These are phyloP conservation scores for Hylia prasina DNA, from an alignment of 2,113 vertebrate genomes.

Conservation along the genomic window DNA sequence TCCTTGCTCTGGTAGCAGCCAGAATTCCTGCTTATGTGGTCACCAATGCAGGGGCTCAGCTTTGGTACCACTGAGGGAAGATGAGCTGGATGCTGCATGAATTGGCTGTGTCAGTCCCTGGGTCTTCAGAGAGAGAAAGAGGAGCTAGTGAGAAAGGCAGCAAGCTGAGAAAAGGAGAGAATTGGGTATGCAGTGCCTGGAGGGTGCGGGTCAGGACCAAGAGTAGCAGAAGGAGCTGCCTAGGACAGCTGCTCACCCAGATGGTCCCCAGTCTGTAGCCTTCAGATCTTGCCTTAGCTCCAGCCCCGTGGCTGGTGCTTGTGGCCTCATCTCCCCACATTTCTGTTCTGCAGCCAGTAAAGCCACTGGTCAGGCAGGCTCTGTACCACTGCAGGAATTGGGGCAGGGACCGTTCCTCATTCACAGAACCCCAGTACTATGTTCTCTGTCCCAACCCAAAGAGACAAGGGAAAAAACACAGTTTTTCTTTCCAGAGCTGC, in stretches of 20 bases:
- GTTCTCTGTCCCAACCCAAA: not conserved
- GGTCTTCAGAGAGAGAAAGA: not conserved
- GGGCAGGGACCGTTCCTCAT: not conserved
- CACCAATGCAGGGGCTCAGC: not conserved
- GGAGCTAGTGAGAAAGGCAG: not conserved
- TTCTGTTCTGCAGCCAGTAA: not conserved
- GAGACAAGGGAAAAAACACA: not conserved
- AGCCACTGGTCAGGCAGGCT: not conserved
- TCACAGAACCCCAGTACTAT: not conserved
- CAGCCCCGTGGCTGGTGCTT: not conserved
- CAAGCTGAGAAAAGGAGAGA: not conserved
- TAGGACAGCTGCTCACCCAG: constrained; percentile 52
- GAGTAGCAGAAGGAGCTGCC: constrained; percentile 48
- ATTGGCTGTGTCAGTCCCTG: not conserved
- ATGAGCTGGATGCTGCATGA: not conserved
- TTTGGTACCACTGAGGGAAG: not conserved
- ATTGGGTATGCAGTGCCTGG: constrained; percentile 24
- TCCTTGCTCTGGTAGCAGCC: not conserved
- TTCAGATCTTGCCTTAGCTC: constrained; percentile 4
- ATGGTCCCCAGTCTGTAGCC: constrained; percentile 29
- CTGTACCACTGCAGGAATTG: not conserved
- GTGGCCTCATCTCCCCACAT: not conserved
- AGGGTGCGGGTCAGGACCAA: constrained; percentile 52
- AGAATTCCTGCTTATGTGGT: not conserved
- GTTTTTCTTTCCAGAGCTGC: not conserved